phyloP scores from a whole-genome alignment of 2,113 vertebrate genomes.

The Mirounga angustirostris region DNA sequence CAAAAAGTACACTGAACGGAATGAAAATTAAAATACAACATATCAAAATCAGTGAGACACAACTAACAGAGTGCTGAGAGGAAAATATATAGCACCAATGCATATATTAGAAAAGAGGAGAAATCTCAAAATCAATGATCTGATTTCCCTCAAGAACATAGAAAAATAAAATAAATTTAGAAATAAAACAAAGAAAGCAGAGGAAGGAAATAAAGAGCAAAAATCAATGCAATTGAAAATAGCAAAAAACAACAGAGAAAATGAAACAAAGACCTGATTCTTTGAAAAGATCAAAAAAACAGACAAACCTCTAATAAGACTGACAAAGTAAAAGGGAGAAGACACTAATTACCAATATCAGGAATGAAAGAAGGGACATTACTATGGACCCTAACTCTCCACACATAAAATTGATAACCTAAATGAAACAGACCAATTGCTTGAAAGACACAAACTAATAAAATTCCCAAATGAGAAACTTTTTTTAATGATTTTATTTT shows the following conservation, averaged over 20 bases:
- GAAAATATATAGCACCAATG: not conserved
- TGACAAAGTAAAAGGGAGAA: not conserved
- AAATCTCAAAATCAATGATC: not conserved
- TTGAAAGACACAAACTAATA: not conserved
- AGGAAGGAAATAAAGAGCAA: not conserved
- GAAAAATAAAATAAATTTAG: not conserved
- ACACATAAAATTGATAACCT: not conserved
- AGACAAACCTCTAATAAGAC: not conserved
- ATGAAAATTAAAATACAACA: not conserved
- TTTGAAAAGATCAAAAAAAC: not conserved
- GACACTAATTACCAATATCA: not conserved
- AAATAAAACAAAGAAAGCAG: not conserved
- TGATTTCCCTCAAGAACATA: not conserved
- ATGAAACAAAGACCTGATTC: not conserved
- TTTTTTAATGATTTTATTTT: not conserved
- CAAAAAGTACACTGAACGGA: not conserved
- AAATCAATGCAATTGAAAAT: not conserved
- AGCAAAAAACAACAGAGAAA: not conserved
- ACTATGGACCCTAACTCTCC: not conserved
- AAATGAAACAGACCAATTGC: not conserved
- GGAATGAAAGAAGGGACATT: not conserved
- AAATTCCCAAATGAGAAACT: not conserved
- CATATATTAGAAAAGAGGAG: not conserved
- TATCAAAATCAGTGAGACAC: not conserved
- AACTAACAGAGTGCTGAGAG: not conserved